phyloP scores from a whole-genome alignment of 2,113 vertebrate species.

The Poicephalus gulielmi region DNA sequence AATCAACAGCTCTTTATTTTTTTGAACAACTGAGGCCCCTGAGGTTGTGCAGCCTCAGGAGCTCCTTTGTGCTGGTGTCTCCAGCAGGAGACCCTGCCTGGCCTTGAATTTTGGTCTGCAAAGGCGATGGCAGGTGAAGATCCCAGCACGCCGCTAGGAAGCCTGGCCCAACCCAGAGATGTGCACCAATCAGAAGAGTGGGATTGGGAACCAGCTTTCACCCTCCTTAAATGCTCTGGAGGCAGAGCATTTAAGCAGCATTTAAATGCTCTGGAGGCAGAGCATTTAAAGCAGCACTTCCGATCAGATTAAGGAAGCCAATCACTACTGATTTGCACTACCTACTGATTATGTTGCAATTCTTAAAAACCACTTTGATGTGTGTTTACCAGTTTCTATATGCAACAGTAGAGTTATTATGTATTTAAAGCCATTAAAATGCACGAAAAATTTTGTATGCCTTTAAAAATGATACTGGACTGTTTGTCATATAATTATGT shows the following conservation, averaged over 20 bases:
- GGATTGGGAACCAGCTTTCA: background rate
- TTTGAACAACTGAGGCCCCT: rapidly evolving
- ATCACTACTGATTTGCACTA: background rate
- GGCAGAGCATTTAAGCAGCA: background rate
- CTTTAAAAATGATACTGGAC: slow-evolving; percentile 35
- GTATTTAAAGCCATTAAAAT: slow-evolving; percentile 43
- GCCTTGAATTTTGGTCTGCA: background rate
- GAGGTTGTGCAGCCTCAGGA: background rate
- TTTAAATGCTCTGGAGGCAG: background rate
- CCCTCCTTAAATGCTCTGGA: background rate
- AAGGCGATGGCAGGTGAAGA: rapidly evolving
- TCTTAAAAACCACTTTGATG: slow-evolving; percentile 16
- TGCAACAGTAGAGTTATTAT: background rate
- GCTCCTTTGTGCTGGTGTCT: background rate
- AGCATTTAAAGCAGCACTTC: background rate
- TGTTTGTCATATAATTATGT: slow-evolving; percentile 50
- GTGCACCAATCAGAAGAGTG: background rate
- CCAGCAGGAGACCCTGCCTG: background rate
- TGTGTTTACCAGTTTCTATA: background rate
- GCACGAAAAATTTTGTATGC: background rate
- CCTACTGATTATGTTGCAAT: background rate
- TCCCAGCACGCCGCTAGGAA: rapidly evolving
- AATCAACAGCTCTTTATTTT: background rate
- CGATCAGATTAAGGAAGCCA: slow-evolving; percentile 18
- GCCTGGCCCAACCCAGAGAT: background rate